Percentiles rank a stretch among this genome's conserved stretches.
Evolutionary conservation across 2,113 vertebrate species (phyloP).

Genomic region (Crotalus horridus): DNA sequence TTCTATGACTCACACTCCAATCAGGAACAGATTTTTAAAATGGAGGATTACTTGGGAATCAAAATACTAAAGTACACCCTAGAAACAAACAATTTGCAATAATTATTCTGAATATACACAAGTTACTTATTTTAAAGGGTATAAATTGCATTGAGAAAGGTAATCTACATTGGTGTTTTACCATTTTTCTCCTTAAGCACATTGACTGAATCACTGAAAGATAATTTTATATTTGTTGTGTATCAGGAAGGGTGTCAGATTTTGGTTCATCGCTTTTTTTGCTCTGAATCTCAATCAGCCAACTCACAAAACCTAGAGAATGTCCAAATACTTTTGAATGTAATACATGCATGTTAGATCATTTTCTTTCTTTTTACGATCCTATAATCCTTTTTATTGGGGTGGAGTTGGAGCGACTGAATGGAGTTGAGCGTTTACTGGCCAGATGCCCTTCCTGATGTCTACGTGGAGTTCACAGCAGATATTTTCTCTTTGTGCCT

Average conservation of each 20-base stretch:
- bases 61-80: not conserved
- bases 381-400: not conserved
- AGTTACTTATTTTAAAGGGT: not conserved
- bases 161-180: not conserved
- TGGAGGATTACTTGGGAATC: not conserved
- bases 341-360: not conserved
- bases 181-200: not conserved
- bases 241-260: not conserved
- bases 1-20: not conserved
- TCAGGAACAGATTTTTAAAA: slow-evolving; percentile 1
- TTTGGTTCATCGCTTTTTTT: not conserved
- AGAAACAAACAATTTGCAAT: not conserved
- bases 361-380: not conserved
- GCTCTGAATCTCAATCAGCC: not conserved
- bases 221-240: not conserved
- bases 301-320: not conserved
- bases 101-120: slow-evolving; percentile 6
- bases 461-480: not conserved
- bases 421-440: not conserved
- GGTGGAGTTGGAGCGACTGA: not conserved
- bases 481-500: not conserved
- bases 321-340: not conserved
- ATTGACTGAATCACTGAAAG: not conserved
- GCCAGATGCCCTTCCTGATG: not conserved
- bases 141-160: not conserved